Evolutionary conservation across 2,888 invertebrate genomes (phyloP), one percentile per base, ranked within the genome.

Genomic region (Rambutsinella grinnellia): DNA sequence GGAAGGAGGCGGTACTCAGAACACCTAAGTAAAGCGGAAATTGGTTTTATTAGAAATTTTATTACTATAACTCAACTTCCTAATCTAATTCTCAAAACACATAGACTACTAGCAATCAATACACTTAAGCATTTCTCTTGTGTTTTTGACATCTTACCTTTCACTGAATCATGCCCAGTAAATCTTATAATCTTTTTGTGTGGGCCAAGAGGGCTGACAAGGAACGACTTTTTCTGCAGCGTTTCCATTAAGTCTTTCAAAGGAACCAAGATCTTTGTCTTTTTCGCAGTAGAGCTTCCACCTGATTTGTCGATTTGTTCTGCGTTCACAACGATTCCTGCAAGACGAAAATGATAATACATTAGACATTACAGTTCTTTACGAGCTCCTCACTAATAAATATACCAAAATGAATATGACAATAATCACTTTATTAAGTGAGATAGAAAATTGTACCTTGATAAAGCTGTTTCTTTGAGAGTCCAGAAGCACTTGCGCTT

Each of bases 191-290:
- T 81, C 71, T 82, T 82, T 53, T 82, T 82, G 26, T 81, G 81
- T 28, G 82, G 83, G 47, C 83, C 82, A 8, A 81, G 67, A 1
- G 81, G 81, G 36, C 79, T 76, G 21, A 82, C 82, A 53, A 81
- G 81, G 74, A 79, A 81, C 67, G 80, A 75, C 62, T 83, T 83
- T 67, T 83, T 81, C 60, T 83, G 79, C 49, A 83, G 65, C 21
- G 81, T 80, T 57, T 82, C 80, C 82, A 83, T 83, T 44, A 83
- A 72, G 68, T 82, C 81, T 72, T 83, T 82, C 51, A 83, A 70
- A 36, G 83, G 83, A 60, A 83, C 83, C 62, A 83, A 70, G 24
- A 83, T 83, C 67, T 82, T 83, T 13, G 83, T 83, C 71, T 83
- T 83, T 66, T 80, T 83, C 36, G 78, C 76, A 3, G 69, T 49